Conservation (phyloP, 2,888 invertebrate species). For the Papilio protenor region DNA sequence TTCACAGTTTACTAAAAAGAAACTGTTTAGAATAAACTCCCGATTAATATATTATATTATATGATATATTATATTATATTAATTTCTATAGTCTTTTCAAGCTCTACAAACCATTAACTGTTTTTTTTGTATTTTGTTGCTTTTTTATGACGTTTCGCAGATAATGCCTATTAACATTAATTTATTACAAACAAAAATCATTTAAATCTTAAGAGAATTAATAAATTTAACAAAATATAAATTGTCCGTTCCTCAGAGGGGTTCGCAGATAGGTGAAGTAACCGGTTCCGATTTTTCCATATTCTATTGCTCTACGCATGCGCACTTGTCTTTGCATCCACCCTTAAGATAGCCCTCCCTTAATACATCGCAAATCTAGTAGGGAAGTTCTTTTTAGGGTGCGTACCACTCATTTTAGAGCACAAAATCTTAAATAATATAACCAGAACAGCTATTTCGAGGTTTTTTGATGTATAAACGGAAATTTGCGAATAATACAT, state of each 20-base stretch:
- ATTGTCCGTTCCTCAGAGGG: background rate
- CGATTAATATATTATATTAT: too few species aligned
- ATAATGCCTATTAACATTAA: background rate
- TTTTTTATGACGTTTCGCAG: too few species aligned
- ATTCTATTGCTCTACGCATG: slow-evolving; percentile 11
- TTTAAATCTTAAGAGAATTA: background rate
- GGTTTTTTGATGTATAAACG: slow-evolving; percentile 15
- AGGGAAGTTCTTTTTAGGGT: background rate
- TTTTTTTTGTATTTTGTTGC: too few species aligned
- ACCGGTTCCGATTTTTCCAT: slow-evolving; percentile 6
- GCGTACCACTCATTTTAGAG: background rate
- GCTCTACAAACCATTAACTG: background rate
- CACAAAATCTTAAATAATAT: background rate
- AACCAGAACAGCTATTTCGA: background rate
- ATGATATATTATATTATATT: too few species aligned
- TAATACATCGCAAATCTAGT: slow-evolving; percentile 14
- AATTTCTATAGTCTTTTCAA: background rate
- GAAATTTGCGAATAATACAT: slow-evolving; percentile 28
- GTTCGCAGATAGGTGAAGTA: slow-evolving; percentile 11
- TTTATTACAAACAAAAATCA: background rate
- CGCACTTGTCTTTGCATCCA: slow-evolving; percentile 1
- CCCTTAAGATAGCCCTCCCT: slow-evolving; percentile 20
- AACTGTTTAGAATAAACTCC: too few species aligned
- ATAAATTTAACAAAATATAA: background rate
- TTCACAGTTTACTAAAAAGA: too few species aligned